A percentile compares a stretch with the other conserved stretches of the same genome.
phyloP scores from a whole-genome alignment of 1,140 invertebrate species.

The Sipha flava region DNA sequence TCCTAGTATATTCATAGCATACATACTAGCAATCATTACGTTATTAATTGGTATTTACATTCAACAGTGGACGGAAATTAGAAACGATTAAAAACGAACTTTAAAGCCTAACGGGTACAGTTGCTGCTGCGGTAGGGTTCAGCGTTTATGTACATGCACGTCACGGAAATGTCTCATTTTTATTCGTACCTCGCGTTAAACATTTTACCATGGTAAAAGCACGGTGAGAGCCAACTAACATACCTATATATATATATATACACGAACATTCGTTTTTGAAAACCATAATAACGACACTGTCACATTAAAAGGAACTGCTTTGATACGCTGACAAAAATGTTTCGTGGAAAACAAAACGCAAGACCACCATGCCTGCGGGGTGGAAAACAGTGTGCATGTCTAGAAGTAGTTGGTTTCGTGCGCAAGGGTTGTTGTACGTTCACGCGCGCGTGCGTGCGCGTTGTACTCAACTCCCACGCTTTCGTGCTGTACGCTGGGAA shows the following conservation, averaged over 20 bases:
- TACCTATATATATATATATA: not conserved
- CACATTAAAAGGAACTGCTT: not conserved
- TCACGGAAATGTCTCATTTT: slow-evolving; percentile 6
- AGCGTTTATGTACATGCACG: not conserved
- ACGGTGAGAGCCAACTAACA: not conserved
- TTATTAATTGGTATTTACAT: no score
- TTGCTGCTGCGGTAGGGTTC: not conserved
- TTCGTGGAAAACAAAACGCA: not conserved
- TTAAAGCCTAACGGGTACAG: no score
- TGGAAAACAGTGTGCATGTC: not conserved
- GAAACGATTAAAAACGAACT: no score
- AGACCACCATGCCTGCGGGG: not conserved
- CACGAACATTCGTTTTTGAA: not conserved
- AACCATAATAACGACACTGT: slow-evolving; percentile 27
- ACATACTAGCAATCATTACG: no score
- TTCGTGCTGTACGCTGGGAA: not conserved
- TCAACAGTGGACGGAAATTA: no score
- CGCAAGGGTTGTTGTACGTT: not conserved
- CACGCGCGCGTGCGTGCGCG: no score
- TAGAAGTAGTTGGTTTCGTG: not conserved
- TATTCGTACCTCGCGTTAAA: slow-evolving; percentile 1
- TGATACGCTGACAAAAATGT: not conserved
- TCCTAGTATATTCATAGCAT: no score
- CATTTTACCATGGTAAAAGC: no score
- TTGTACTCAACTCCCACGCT: not conserved